phyloP scores from a whole-genome alignment of 92 coral and sea anemone genomes.

The Virgularia gustaviana region DNA sequence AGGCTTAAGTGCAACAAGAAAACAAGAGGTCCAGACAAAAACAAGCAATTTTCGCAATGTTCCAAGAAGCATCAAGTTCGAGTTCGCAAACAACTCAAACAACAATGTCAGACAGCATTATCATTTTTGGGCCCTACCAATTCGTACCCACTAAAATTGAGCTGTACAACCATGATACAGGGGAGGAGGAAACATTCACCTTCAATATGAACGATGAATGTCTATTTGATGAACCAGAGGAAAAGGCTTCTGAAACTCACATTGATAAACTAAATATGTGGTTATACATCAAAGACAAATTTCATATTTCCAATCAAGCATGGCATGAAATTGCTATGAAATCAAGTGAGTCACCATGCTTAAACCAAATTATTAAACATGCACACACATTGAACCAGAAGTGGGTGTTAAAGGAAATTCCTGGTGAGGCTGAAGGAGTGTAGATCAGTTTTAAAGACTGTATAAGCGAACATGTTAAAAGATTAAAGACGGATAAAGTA shows the following conservation, averaged over 20 bases:
- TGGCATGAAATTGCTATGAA: conserved; percentile 63
- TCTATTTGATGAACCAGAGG: conserved; percentile 23
- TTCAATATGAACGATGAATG: conserved; percentile 18
- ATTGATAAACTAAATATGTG: conserved; percentile 46
- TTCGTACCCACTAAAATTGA: conserved; percentile 57
- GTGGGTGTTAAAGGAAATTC: conserved; percentile 46
- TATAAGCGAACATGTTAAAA: conserved; percentile 24
- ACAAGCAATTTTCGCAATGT: conserved; percentile 29
- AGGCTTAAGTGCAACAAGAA: conserved; percentile 21
- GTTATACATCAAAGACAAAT: conserved; percentile 55
- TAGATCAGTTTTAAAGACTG: conserved; percentile 42
- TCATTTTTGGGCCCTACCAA: conserved; percentile 51
- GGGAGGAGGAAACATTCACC: conserved; percentile 32
- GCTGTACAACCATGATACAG: conserved; percentile 41
- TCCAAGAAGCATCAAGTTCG: conserved; percentile 37
- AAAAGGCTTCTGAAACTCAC: conserved; percentile 39
- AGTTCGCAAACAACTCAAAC: conserved; percentile 33
- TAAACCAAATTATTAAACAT: not conserved
- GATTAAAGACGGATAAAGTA: not conserved
- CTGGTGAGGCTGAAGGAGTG: conserved; percentile 46
- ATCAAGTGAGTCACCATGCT: conserved; percentile 25
- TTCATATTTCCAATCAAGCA: conserved; percentile 51
- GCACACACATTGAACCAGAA: conserved; percentile 33
- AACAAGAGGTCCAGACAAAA: conserved; percentile 20
- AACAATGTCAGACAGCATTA: conserved; percentile 49